Evolutionary conservation across 2,888 invertebrate genomes (phyloP), one percentile per base, ranked within the genome.

Genomic region (Pandemis corylana): DNA sequence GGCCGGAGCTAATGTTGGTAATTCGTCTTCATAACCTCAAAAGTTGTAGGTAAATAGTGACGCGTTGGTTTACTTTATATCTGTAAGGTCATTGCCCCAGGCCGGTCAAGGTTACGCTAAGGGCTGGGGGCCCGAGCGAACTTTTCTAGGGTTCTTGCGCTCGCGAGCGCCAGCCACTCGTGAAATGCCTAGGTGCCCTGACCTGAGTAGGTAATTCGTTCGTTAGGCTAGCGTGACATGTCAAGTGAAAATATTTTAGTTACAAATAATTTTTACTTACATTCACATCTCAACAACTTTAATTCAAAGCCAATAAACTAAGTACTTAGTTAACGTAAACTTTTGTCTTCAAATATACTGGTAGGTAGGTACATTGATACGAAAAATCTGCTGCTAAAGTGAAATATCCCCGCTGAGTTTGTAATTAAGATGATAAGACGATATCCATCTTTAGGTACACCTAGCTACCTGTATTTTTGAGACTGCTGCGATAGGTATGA

Each of bases 71-170:
- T 70, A 66, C 73, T 56, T 73, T 68, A 63, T 73, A 44, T 46
- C 82, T 80, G 80, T 76, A 80, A 83, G 91, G 89, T 92, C 93
- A 85, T 86, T 84, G 91, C 83, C 88, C 90, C 85, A 79, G 82
- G 82, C 83, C 86, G 88, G 88, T 91, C 91, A 92, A 91, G 92
- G 92, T 90, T 90, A 83, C 71, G 20, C 49, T 78, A 88, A 87
- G 89, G 88, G 87, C 83, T 84, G 56, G 53, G 65, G 75, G 67
- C 75, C 71, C 67, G 69, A 42, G 70, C 67, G 15, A 70, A 75
- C 44, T 71, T 56, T 67, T 41, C 71, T 67, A 66, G 74, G 61
- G 66, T 67, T 66, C 71, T 63, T 71, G 53, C 56, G 53, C 65
- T 69, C 36, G 42, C 28, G 51, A 59, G 28, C 75, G 71, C 66